Evolutionary conservation across 2,113 vertebrate genomes (phyloP).

Genomic region (Peucedramus taeniatus): DNA sequence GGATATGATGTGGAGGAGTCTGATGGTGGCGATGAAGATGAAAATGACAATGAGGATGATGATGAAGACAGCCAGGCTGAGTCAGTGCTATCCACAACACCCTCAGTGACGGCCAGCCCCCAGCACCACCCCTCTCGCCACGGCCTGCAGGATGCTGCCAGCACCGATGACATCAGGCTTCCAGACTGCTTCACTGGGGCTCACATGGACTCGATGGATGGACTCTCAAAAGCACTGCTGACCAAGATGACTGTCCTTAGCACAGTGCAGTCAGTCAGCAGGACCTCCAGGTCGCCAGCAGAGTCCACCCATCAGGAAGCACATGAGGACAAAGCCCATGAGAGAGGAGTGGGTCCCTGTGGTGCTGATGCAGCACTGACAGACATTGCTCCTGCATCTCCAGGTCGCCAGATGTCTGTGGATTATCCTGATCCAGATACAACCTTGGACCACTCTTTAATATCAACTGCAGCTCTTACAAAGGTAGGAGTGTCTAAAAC

Average conservation of each 20-base stretch:
- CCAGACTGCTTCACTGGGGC: constrained; percentile 50
- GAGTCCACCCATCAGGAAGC: background rate
- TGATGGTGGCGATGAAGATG: constrained; percentile 89
- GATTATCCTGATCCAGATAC: constrained; percentile 82
- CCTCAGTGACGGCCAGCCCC: constrained; percentile 90
- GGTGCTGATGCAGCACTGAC: constrained; percentile 21
- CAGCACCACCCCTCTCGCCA: constrained; percentile 82
- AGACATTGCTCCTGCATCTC: constrained; percentile 75
- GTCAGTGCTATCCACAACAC: constrained; percentile 89
- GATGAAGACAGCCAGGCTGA: constrained; percentile 98
- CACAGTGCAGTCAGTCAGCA: constrained; percentile 12
- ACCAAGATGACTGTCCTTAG: constrained; percentile 91
- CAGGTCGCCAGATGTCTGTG: constrained; percentile 88
- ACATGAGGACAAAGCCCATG: constrained; percentile 43
- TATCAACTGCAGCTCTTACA: constrained; percentile 46
- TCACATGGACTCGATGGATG: constrained; percentile 76
- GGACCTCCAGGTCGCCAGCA: constrained; percentile 39
- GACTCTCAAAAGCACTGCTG: constrained; percentile 84
- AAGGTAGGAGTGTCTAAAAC: constrained; percentile 75
- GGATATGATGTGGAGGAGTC: constrained; percentile 93
- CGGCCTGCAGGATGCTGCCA: constrained; percentile 55
- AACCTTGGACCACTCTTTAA: constrained; percentile 63
- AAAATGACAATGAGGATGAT: constrained; percentile 92
- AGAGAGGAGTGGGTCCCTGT: background rate
- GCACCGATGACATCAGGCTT: constrained; percentile 58